Conservation (phyloP, 2,888 invertebrate species). For the Acleris sparsana region DNA sequence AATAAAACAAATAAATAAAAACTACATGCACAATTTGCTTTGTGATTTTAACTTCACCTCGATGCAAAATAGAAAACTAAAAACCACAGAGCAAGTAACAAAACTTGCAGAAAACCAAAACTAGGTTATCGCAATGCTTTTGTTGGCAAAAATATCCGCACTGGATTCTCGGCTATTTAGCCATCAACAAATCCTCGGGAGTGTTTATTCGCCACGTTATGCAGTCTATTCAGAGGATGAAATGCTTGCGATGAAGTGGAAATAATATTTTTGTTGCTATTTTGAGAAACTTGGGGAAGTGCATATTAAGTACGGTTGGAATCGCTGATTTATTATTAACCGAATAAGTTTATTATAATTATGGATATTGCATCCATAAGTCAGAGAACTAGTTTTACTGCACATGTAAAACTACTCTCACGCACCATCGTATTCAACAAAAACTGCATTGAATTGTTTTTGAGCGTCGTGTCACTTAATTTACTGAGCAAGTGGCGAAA, state of each 20-base stretch:
- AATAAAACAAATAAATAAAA: not conserved
- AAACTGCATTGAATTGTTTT: too few relatives aligned
- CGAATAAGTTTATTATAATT: too few relatives aligned
- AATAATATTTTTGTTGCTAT: conserved; percentile 1
- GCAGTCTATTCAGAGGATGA: conserved; percentile 17
- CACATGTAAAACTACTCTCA: too few relatives aligned
- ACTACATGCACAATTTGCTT: not conserved
- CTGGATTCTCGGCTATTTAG: conserved; percentile 13
- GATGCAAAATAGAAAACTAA: conserved; percentile 1
- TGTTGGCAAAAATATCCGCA: conserved; percentile 21
- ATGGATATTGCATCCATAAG: too few relatives aligned
- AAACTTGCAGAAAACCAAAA: conserved; percentile 15
- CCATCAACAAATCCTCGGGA: conserved; percentile 14
- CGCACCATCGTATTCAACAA: too few relatives aligned
- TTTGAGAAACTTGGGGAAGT: too few relatives aligned
- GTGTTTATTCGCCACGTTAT: conserved; percentile 11
- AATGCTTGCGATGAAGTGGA: not conserved
- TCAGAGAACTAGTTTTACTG: too few relatives aligned
- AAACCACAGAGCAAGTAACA: not conserved
- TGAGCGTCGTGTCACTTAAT: too few relatives aligned
- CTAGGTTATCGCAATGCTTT: conserved; percentile 24
- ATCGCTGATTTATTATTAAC: too few relatives aligned
- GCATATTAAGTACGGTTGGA: not conserved
- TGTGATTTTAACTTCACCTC: not conserved
- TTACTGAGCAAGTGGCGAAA: too few relatives aligned